Evolutionary conservation across 2,888 invertebrate genomes (phyloP).

Genomic region (Orthosia incerta): DNA sequence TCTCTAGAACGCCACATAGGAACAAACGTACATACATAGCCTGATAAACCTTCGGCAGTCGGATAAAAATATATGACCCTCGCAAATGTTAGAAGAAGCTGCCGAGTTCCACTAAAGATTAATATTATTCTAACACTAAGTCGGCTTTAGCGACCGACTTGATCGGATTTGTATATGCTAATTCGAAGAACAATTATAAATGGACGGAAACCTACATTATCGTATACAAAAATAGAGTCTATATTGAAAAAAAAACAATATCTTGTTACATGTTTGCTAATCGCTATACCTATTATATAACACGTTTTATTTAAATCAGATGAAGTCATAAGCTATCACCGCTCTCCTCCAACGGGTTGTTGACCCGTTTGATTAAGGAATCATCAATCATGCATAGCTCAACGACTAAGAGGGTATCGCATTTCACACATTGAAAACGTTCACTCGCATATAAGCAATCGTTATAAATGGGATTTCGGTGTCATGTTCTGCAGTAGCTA

Average conservation of each 20-base stretch:
- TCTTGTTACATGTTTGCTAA: conserved; percentile 59
- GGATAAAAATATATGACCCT: conserved; percentile 81
- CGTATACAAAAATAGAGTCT: conserved; percentile 11
- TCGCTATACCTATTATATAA: conserved; percentile 68
- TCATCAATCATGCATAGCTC: conserved; percentile 87
- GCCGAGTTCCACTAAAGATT: conserved; percentile 76
- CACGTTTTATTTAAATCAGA: conserved; percentile 78
- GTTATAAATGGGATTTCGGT: conserved; percentile 69
- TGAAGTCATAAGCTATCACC: conserved; percentile 82
- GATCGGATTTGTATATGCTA: conserved; percentile 81
- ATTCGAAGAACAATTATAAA: conserved; percentile 66
- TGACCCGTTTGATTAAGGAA: conserved; percentile 87
- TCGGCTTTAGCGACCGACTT: conserved; percentile 72
- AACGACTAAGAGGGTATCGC: conserved; percentile 80
- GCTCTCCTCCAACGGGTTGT: conserved; percentile 75
- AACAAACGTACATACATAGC: too few relatives aligned
- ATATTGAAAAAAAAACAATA: conserved; percentile 49
- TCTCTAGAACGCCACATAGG: too few relatives aligned
- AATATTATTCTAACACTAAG: conserved; percentile 85
- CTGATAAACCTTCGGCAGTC: too few relatives aligned
- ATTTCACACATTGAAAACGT: conserved; percentile 81
- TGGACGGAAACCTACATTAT: conserved; percentile 45
- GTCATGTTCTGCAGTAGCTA: conserved; percentile 56
- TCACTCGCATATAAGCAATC: conserved; percentile 66
- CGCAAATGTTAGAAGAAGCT: conserved; percentile 80